Base-by-base conservation (phyloP, 1,140 invertebrate genomes). In the Diorhabda sublineata region DNA sequence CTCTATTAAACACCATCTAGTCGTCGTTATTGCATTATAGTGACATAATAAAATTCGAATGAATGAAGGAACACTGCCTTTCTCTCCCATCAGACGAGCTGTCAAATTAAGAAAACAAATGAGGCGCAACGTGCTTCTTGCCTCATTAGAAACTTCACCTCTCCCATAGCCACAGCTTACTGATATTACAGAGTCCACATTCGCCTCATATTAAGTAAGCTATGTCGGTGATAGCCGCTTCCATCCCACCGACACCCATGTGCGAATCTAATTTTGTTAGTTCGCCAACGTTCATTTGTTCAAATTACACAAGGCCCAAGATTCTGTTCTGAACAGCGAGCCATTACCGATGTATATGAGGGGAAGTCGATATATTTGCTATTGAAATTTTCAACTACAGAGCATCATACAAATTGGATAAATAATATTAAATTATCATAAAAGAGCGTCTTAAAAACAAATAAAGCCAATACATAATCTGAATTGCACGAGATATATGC, bases 241-340 rank as follows among this genome's bases (percentile, higher is more conserved):
- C 26, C 47, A n/a, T 3, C 57, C 61, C 67, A 47, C 66, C 70
- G 74, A 75, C 74, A 75, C 71, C 75, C 77, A 77, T 78, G 78
- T 79, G 78, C 71, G 76, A 82, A 80, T 81, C 80, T 81, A 82
- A 82, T 82, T 82, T 82, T 79, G 79, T 79, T 81, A 78, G 77
- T 74, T 79, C 77, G 76, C 73, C 78, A 69, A 73, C 75, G 76
- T 77, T 82, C 81, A 82, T 82, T 82, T 82, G 81, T 82, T 79
- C 79, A 79, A 81, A 82, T 82, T 82, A 82, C 77, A 75, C 68
- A 73, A 26, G 73, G 71, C 69, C 68, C 75, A 73, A 75, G 73
- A 70, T 79, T 78, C 69, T 69, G 67, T 69, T 69, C 67, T 69
- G 68, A 65, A 69, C 69, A 71, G 68, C 59, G 65, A 69, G 62